phyloP scores from a whole-genome alignment of 2,113 vertebrate species.

The Laterallus jamaicensis region DNA sequence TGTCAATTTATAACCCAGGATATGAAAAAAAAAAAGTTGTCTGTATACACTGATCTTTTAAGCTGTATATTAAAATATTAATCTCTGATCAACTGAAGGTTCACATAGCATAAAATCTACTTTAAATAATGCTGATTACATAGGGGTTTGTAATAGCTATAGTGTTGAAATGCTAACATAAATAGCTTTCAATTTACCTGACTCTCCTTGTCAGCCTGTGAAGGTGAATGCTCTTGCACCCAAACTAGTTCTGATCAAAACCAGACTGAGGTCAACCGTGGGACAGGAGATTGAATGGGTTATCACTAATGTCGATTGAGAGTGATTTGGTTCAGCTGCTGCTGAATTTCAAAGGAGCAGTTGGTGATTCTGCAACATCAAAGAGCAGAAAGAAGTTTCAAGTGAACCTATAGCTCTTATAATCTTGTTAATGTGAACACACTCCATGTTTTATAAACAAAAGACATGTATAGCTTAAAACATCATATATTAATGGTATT shows the following conservation, averaged over 20 bases:
- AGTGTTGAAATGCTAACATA: conserved; percentile 17
- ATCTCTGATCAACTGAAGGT: neutral
- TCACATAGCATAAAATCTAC: neutral
- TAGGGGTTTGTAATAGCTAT: conserved; percentile 10
- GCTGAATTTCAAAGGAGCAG: conserved; percentile 36
- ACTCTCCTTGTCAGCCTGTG: conserved; percentile 43
- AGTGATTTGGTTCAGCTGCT: conserved; percentile 57
- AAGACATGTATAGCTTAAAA: neutral
- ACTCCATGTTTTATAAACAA: neutral
- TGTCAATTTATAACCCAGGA: neutral
- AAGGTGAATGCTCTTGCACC: conserved; percentile 44
- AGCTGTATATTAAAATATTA: neutral
- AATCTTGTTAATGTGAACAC: neutral
- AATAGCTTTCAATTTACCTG: conserved; percentile 40
- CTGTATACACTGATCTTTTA: neutral
- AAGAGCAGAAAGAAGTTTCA: conserved; percentile 13
- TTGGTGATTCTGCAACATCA: conserved; percentile 27
- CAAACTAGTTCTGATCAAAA: conserved; percentile 55
- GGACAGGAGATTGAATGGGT: conserved; percentile 55
- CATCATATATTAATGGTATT: neutral
- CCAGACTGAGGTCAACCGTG: conserved; percentile 38
- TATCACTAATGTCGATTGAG: neutral
- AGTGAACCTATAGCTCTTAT: neutral
- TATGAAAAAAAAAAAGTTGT: neutral
- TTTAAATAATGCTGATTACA: neutral